Percentiles rank a stretch among this genome's conserved stretches.
Conservation (phyloP, 2,888 invertebrate genomes). For the Parnassius mnemosyne region DNA sequence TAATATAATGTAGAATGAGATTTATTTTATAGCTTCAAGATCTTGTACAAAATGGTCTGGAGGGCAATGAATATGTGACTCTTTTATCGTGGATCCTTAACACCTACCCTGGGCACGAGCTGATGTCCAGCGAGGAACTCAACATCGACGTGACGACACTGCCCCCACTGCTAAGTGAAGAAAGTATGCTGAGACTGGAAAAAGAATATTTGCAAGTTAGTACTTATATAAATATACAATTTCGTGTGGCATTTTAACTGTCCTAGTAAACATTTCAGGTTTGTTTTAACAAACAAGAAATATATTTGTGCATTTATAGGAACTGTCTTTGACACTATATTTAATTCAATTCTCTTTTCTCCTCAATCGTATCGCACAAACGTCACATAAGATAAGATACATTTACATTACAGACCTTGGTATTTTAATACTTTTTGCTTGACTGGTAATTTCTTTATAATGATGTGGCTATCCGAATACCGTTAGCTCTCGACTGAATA, state of each 20-base stretch:
- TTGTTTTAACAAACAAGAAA: too few species aligned
- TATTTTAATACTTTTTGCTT: too few species aligned
- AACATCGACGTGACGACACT: constrained; percentile 86
- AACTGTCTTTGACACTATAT: too few species aligned
- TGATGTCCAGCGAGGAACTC: constrained; percentile 93
- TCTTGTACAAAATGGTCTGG: constrained; percentile 91
- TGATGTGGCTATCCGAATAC: too few species aligned
- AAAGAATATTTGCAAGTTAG: constrained; percentile 87
- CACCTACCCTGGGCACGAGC: constrained; percentile 92
- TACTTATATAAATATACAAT: not conserved
- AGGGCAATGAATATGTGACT: constrained; percentile 98
- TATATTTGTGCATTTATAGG: too few species aligned
- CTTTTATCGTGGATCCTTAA: constrained; percentile 95
- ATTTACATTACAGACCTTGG: too few species aligned
- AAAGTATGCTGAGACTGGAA: constrained; percentile 88
- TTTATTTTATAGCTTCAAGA: constrained; percentile 85
- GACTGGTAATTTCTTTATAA: too few species aligned
- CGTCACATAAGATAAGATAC: too few species aligned
- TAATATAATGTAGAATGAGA: not conserved
- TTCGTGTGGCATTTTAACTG: not conserved
- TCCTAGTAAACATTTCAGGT: not conserved
- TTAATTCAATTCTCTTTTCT: too few species aligned
- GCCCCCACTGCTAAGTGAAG: constrained; percentile 88
- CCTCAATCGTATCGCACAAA: too few species aligned
- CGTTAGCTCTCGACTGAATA: too few species aligned